Evolutionary conservation across 2,797 vertebrate genomes (phyloP).

Genomic region (Aselliscus stoliczkanus): DNA sequence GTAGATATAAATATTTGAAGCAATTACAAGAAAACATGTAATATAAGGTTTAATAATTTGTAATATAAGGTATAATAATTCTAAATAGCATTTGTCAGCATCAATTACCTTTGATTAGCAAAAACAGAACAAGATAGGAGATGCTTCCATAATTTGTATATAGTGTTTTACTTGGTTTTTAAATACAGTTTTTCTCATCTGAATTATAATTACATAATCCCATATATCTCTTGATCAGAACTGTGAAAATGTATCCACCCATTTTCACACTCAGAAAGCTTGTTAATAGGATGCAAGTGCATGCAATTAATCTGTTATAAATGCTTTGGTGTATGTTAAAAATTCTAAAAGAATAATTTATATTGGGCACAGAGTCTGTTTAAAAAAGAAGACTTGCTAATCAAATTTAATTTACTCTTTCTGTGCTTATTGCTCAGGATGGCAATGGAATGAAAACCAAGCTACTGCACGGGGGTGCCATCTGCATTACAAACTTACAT

Average conservation of each 20-base stretch:
- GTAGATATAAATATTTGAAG: background rate
- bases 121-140: background rate
- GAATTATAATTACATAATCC: background rate
- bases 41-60: background rate
- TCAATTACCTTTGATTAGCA: background rate
- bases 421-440: conserved; percentile 41
- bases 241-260: conserved; percentile 24
- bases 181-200: background rate
- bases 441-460: background rate
- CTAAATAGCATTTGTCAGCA: background rate
- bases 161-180: background rate
- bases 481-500: conserved; percentile 3
- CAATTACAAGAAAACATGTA: background rate
- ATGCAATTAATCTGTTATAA: conserved; percentile 64
- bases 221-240: background rate
- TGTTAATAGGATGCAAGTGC: conserved; percentile 51
- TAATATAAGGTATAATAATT: background rate
- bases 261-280: conserved; percentile 38
- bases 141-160: background rate
- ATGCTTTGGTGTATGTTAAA: conserved; percentile 61
- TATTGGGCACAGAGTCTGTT: conserved; percentile 50
- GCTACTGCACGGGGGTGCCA: background rate
- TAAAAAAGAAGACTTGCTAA: conserved; percentile 44
- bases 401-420: conserved; percentile 58
- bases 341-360: conserved; percentile 57